These are phyloP conservation scores for Anoplophora glabripennis DNA, from an alignment of 1,140 invertebrate genomes.

Conservation along the genomic window DNA sequence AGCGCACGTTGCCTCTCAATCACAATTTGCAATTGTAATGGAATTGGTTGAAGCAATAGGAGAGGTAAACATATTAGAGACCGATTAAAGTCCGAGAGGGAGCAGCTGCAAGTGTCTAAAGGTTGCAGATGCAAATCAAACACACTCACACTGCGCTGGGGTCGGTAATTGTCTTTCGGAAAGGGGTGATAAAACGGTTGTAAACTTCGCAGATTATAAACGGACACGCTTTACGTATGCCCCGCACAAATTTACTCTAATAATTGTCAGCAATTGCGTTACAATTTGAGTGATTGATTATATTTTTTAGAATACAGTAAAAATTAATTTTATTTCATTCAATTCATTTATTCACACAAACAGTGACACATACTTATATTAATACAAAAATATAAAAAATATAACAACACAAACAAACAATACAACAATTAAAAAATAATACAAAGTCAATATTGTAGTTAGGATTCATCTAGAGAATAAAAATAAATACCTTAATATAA, in stretches of 20 bases:
- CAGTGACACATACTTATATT: no score
- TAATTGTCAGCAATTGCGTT: not conserved
- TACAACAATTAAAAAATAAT: no score
- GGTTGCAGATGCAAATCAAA: slow-evolving; percentile 33
- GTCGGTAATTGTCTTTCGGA: slow-evolving; percentile 29
- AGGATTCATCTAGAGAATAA: no score
- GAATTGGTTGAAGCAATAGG: slow-evolving; percentile 30
- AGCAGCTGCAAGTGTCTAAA: slow-evolving; percentile 33
- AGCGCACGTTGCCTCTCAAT: slow-evolving; percentile 16
- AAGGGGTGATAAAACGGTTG: slow-evolving; percentile 32
- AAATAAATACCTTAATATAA: no score
- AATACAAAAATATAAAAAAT: no score
- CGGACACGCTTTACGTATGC: slow-evolving; percentile 5
- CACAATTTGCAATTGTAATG: slow-evolving; percentile 33
- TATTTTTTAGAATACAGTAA: no score
- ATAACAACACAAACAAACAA: no score
- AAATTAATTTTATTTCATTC: no score
- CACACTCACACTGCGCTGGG: slow-evolving; percentile 5
- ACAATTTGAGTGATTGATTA: no score
- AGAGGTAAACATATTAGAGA: slow-evolving; percentile 35
- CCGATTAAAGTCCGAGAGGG: slow-evolving; percentile 29
- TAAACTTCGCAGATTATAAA: slow-evolving; percentile 26
- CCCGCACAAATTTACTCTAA: not conserved
- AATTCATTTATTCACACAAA: no score
- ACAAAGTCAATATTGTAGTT: no score